Percentiles rank a stretch among this genome's conserved stretches.
phyloP scores from a whole-genome alignment of 2,113 vertebrate genomes.

The Cepphus grylle region DNA sequence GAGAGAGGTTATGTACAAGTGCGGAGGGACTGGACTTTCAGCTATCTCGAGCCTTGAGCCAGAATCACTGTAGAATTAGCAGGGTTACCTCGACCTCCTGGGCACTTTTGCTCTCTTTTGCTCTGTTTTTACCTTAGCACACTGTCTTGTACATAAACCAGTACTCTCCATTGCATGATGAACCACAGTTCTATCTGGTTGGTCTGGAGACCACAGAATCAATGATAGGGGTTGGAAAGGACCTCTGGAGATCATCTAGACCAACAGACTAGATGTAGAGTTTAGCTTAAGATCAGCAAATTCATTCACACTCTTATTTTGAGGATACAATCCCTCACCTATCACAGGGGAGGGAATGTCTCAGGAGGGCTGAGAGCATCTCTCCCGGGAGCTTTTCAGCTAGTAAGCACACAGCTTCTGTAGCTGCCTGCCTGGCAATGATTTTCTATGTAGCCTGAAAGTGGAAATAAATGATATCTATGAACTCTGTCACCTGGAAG shows the following conservation, averaged over 20 bases:
- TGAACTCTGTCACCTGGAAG: neutral
- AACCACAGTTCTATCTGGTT: neutral
- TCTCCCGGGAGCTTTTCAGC: neutral
- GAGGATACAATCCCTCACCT: neutral
- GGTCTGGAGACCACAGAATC: neutral
- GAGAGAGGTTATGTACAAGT: neutral
- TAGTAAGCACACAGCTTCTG: neutral
- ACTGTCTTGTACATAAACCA: fast-evolving
- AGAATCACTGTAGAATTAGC: neutral
- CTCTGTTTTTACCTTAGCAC: neutral
- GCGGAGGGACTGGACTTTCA: neutral
- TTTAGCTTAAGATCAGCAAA: neutral
- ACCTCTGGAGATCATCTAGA: too few relatives aligned
- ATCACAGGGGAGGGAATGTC: neutral
- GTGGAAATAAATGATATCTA: neutral
- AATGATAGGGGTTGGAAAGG: too few relatives aligned
- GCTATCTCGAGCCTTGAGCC: neutral
- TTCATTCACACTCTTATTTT: neutral
- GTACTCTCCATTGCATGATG: neutral
- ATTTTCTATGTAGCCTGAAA: neutral
- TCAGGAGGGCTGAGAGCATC: neutral
- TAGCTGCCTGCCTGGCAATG: neutral
- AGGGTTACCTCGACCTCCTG: fast-evolving
- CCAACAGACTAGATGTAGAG: neutral
- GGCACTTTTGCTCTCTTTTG: neutral